Evolutionary conservation across 1,140 invertebrate genomes (phyloP), one percentile per base, ranked within the genome.

Genomic region (Drosophila miranda): DNA sequence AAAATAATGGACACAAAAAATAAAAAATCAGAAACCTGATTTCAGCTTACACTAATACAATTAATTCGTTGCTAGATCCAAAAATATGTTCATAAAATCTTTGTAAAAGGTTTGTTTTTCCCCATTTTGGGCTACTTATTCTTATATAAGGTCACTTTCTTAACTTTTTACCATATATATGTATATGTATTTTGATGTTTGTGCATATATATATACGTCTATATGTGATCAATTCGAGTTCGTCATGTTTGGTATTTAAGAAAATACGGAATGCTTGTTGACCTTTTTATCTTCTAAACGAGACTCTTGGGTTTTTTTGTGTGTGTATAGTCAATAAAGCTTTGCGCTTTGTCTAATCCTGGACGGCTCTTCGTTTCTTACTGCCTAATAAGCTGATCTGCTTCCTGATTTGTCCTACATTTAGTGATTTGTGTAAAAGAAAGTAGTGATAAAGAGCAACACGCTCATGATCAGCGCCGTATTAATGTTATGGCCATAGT

Each of bases 101-200:
- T 30, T 81, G 61, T 55, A 56, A 67, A 82, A 67, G 58, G 48
- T 67, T 59, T 52, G 30, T 49, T 54, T 75, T 54, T 53, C 41
- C 52, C 54, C 59, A 44, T 49, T 75, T 70, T 78, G 71, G 50
- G 66, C 54, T 79, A 78, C 82, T 87, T 87, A 87, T 44, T 57
- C 68, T 67, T 60, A 76, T 87, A 87, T 87, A 87, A 87, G 82
- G 82, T 87, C 82, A 87, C 82, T 87, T 86, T 66, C 57, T 72
- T 78, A 72, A 68, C 16, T 48, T 48, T 41, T 41, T 41, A 46
- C 43, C 34, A 57, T 53, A 49, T 64, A 14, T 46, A 26, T 68
- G 23, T 45, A 45, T 26, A 19, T 68, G 30, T 58, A 26, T 19
- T 62, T 58, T 62, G 23, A 57, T 45, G 44, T 58, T 42, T 43